Evolutionary conservation across 2,113 vertebrate species (phyloP), one percentile per base, ranked within the genome.

Genomic region (Grantiella picta): DNA sequence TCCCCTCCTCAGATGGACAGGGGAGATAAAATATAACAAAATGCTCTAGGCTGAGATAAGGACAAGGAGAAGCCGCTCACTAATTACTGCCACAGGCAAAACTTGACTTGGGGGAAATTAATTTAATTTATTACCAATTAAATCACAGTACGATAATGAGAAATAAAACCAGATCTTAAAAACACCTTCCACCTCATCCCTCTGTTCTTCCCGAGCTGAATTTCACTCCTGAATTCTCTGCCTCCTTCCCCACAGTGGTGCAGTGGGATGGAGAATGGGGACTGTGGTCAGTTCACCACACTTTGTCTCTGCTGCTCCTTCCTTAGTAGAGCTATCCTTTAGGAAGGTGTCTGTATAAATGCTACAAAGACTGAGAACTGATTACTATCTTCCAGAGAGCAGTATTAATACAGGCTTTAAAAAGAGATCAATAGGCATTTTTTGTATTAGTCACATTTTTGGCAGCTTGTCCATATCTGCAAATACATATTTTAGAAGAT

Each of bases 371-470:
- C 47, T 47, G 59, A 85, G 71, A 91, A 82, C 27, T 73, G 66
- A 82, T 93, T 63, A 66, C 52, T 73, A 5, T 70, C 85, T 86
- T 93, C n/a, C 75, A 86, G 66, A 88, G 25, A 47, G 52, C 28
- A 59, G 22, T 27, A 22, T 69, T 94, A 92, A 91, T 64, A 75
- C 15, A 45, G 31, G 31, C n/a, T 87, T 92, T 77, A 70, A 89
- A 94, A 87, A 70, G 82, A 82, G 70, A 95, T 94, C 92, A 94
- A 91, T 91, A 76, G 27, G 27, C 42, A 24, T 72, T 86, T 89
- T 89, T 86, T 78, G 36, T 56, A 82, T 77, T 85, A 89, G 81
- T 82, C 86, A 86, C 68, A 86, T 77, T 95, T 93, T 83, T 96
- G 94, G 92, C 89, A 95, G 84, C 69, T 75, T 54, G 64, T 86